Base-by-base conservation (phyloP, 2,888 invertebrate genomes). In the Pediacus dermestoides region DNA sequence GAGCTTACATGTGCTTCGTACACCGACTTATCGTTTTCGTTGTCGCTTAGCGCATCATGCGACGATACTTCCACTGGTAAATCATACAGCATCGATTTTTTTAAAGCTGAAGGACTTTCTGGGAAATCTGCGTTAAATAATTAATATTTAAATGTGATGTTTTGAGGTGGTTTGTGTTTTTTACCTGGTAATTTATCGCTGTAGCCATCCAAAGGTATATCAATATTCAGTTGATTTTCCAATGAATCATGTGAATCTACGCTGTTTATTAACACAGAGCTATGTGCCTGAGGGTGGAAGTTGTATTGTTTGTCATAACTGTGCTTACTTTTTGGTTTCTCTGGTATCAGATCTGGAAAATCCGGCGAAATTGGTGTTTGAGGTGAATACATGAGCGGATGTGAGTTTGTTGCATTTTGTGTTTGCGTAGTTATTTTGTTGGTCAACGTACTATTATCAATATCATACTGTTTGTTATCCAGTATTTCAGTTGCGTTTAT, bases 21-120 rank as follows among this genome's bases (percentile, higher is more conserved):
- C 7, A 72, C 61, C 4, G 72, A 73, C 46, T 69, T 70, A 40
- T 74, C 74, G 53, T 73, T 73, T 53, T 74, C 73, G 35, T 66
- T 70, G 52, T 72, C 72, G 42, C 66, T 67, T n/a, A 9, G 41
- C 35, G 62, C 66, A 38, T 55, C 51, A 36, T 58, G 57, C 22
- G 67, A 70, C 0, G 70, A 67, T 61, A 74, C 66, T 53, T 80
- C 79, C 1, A 75, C 69, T 0, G 78, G 78, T 44, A 78, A 61
- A 30, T 78, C 75, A 45, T 74, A 75, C 55, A 74, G 71, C 1
- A 76, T 70, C 45, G 73, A 65, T 25, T 72, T 64, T 8, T 75
- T 74, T 16, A 76, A 63, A 31, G 74, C 74, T 0, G 77, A 74
- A 0, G 80, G 77, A 13, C 79, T 77, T 22, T 75, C 76, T 12